A percentile compares a stretch with the other conserved stretches of the same genome.
Evolutionary conservation across 2,888 invertebrate species (phyloP).

Genomic region (Aporophyla nigra): DNA sequence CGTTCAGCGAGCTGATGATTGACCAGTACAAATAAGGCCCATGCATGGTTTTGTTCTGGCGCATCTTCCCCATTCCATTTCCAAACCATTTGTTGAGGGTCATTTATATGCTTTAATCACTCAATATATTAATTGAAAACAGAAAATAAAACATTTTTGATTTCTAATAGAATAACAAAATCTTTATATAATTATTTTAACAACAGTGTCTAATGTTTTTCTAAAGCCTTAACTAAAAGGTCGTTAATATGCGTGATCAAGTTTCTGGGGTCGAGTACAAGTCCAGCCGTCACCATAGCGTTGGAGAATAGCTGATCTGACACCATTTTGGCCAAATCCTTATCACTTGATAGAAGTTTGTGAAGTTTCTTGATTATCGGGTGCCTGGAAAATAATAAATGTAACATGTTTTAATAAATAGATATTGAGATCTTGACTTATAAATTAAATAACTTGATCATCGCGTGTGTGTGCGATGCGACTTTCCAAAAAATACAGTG

Average conservation of each 20-base stretch:
- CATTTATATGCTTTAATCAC: too few relatives aligned
- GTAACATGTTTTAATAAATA: neutral
- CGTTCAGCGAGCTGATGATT: neutral
- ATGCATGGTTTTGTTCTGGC: neutral
- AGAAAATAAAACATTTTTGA: slow-evolving; percentile 6
- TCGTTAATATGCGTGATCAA: slow-evolving; percentile 97
- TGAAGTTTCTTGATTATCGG: slow-evolving; percentile 97
- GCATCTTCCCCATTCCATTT: neutral
- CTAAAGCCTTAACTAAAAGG: slow-evolving; percentile 94
- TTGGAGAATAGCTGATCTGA: slow-evolving; percentile 97
- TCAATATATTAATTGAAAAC: neutral
- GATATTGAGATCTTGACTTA: neutral
- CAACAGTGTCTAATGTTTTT: slow-evolving; percentile 91
- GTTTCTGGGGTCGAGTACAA: slow-evolving; percentile 97
- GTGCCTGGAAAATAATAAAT: slow-evolving; percentile 91
- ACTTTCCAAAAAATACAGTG: too few relatives aligned
- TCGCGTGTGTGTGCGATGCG: too few relatives aligned
- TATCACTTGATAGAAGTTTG: slow-evolving; percentile 93
- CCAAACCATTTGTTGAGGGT: neutral
- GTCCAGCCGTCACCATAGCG: slow-evolving; percentile 98
- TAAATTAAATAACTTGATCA: neutral
- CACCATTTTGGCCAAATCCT: slow-evolving; percentile 95
- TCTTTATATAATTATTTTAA: slow-evolving; percentile 41
- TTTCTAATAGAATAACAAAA: slow-evolving; percentile 10
- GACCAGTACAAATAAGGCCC: neutral